A percentile compares a stretch with the other conserved stretches of the same genome.
Conservation (phyloP, 2,888 invertebrate species). For the Cistogaster globosa region DNA sequence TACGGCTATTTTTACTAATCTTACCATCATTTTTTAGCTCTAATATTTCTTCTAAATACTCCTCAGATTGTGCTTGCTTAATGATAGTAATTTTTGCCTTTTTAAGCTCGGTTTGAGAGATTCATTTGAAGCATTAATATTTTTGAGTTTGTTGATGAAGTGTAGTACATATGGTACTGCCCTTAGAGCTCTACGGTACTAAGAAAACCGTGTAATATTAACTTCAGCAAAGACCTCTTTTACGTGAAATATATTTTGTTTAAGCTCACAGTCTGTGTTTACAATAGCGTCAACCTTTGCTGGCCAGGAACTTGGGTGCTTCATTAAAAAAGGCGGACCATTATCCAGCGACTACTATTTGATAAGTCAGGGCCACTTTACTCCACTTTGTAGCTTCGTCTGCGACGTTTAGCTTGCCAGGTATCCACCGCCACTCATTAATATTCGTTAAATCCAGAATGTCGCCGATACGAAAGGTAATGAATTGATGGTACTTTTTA, state of each 20-base stretch:
- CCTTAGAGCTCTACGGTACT: constrained; percentile 1
- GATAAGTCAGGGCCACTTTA: constrained; percentile 24
- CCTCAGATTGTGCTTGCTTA: constrained; percentile 25
- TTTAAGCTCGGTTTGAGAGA: constrained; percentile 32
- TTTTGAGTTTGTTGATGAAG: not conserved
- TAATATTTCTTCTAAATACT: constrained; percentile 33
- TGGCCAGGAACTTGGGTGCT: constrained; percentile 12
- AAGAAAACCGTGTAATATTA: constrained; percentile 12
- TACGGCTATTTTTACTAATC: constrained; percentile 21
- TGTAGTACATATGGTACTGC: constrained; percentile 11
- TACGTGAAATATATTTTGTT: constrained; percentile 20
- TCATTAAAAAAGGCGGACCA: constrained; percentile 10
- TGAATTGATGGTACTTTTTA: constrained; percentile 50
- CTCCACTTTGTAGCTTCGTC: constrained; percentile 44
- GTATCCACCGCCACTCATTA: constrained; percentile 44
- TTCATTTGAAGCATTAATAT: not conserved
- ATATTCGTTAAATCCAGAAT: constrained; percentile 37
- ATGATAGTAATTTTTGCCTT: constrained; percentile 1
- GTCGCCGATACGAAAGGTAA: constrained; percentile 47
- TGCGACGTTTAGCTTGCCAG: constrained; percentile 44
- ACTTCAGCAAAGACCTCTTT: constrained; percentile 1
- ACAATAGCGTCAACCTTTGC: not conserved
- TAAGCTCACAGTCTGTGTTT: constrained; percentile 30
- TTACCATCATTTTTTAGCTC: not conserved
- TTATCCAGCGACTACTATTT: constrained; percentile 35